phyloP scores from a whole-genome alignment of 2,888 invertebrate species.

The Congeria kusceri region DNA sequence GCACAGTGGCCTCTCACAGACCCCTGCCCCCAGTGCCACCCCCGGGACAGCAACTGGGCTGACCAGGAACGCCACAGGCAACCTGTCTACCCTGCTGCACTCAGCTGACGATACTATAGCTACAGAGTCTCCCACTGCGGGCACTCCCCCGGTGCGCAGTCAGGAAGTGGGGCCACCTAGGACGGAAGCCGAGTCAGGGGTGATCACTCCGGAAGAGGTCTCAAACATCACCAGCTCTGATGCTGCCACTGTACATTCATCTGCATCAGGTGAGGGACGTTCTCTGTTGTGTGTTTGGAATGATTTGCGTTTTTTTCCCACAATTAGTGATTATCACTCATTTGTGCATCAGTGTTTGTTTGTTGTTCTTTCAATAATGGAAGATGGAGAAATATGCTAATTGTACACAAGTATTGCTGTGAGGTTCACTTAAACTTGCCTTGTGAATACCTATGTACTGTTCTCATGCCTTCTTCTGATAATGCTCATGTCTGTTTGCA shows the following conservation, averaged over 20 bases:
- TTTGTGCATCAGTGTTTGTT: too few species aligned
- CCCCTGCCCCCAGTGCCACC: not conserved
- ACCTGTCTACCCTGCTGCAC: slow-evolving; percentile 67
- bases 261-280: slow-evolving; percentile 67
- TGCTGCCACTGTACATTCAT: slow-evolving; percentile 77
- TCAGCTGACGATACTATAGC: not conserved
- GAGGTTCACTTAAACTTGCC: too few species aligned
- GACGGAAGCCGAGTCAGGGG: slow-evolving; percentile 45
- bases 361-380: too few species aligned
- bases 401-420: too few species aligned
- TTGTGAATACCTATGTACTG: too few species aligned
- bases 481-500: slow-evolving; percentile 21
- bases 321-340: too few species aligned
- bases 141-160: not conserved
- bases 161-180: slow-evolving; percentile 11
- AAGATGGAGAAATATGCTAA: too few species aligned
- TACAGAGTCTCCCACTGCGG: not conserved
- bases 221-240: slow-evolving; percentile 78
- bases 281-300: too few species aligned
- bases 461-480: too few species aligned
- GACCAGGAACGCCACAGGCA: slow-evolving; percentile 24
- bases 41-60: not conserved
- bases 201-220: slow-evolving; percentile 75
- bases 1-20: not conserved
- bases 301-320: too few species aligned